Conservation (phyloP, 2,888 invertebrate species). For the Polylopha cassiicola region DNA sequence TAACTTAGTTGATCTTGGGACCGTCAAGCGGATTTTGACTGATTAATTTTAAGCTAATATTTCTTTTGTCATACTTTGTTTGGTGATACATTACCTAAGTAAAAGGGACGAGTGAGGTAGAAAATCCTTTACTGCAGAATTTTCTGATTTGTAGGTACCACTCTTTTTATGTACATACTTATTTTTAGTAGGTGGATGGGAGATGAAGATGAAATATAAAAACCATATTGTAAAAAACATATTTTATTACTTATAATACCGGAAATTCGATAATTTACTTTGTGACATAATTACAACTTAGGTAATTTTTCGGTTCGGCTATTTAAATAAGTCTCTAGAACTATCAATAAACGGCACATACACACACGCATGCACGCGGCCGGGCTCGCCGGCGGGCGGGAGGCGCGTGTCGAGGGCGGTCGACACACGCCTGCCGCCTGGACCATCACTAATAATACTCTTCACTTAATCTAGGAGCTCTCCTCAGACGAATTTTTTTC, state of each 20-base stretch:
- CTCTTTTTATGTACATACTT: no score
- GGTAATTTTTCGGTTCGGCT: slow-evolving; percentile 63
- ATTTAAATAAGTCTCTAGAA: slow-evolving; percentile 73
- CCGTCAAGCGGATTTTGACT: no score
- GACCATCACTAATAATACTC: slow-evolving; percentile 32
- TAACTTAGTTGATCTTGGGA: no score
- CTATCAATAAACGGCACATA: slow-evolving; percentile 57
- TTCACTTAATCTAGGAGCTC: slow-evolving; percentile 52
- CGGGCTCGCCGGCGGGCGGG: slow-evolving; percentile 46
- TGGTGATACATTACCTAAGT: no score
- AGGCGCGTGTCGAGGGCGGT: slow-evolving; percentile 72
- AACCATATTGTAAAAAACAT: slow-evolving; percentile 52
- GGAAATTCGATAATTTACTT: slow-evolving; percentile 75
- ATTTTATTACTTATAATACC: slow-evolving; percentile 72
- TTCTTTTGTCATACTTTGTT: no score
- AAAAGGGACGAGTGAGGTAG: no score
- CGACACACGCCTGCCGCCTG: slow-evolving; percentile 71
- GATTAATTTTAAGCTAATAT: no score
- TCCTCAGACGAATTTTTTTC: slow-evolving; percentile 47
- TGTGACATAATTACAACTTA: slow-evolving; percentile 69
- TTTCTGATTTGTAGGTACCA: no score
- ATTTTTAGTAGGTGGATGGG: not conserved
- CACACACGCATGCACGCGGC: slow-evolving; percentile 33
- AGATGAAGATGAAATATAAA: slow-evolving; percentile 31
- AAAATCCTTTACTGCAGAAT: no score